Conservation (phyloP, 2,113 vertebrate genomes). For the Pteropus alecto region DNA sequence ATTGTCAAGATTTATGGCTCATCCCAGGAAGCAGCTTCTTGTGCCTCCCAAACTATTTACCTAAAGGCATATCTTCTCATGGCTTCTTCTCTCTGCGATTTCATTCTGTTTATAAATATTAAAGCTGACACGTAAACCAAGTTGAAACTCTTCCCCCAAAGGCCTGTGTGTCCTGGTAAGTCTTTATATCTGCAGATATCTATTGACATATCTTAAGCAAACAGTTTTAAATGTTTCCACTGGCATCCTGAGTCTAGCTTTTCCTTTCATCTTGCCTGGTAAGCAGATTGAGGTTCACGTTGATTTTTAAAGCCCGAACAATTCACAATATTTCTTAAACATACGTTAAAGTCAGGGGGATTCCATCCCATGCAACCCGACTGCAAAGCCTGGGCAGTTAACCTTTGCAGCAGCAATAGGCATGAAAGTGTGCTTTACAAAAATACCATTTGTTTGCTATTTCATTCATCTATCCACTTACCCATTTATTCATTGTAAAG, state of each 20-base stretch:
- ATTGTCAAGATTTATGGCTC: background rate
- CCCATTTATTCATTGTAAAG: background rate
- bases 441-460: background rate
- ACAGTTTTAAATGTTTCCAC: background rate
- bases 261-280: background rate
- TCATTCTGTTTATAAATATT: conserved; percentile 49
- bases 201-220: conserved; percentile 11
- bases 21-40: background rate
- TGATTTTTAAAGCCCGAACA: conserved; percentile 28
- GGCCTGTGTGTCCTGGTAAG: background rate
- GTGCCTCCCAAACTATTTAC: conserved; percentile 14
- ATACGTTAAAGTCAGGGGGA: background rate
- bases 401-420: fast-evolving
- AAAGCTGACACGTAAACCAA: conserved; percentile 14
- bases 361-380: fast-evolving
- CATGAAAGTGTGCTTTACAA: background rate
- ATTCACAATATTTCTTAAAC: background rate
- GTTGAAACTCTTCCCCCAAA: background rate
- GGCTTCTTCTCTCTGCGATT: background rate
- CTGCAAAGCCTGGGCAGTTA: background rate
- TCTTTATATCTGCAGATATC: background rate
- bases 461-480: background rate
- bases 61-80: background rate
- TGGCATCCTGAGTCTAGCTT: background rate
- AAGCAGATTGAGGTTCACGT: background rate